Evolutionary conservation across 35 echinoderm and acorn worm species (phyloP).

Genomic region (Antedon bifida): DNA sequence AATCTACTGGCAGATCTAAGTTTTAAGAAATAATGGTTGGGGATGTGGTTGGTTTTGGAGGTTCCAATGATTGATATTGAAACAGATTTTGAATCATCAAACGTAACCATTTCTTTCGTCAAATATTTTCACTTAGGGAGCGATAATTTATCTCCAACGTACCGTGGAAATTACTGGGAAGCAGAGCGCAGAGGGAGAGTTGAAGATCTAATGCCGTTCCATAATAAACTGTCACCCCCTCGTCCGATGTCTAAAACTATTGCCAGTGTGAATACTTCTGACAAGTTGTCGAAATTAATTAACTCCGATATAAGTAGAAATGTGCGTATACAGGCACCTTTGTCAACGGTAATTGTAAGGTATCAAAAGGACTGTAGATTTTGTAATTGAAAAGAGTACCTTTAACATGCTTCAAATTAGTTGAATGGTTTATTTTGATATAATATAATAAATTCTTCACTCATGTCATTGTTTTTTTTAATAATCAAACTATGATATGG

Average conservation of each 20-base stretch:
- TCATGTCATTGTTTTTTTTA: no score
- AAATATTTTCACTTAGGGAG: background rate
- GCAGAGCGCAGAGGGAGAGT: conserved; percentile 9
- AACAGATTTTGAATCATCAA: no score
- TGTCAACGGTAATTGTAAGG: conserved; percentile 22
- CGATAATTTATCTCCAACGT: background rate
- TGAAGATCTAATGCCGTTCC: conserved; percentile 8
- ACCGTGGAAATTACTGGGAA: conserved; percentile 11
- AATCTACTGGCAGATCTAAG: no score
- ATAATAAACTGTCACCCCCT: conserved; percentile 17
- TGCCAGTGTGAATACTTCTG: conserved; percentile 1
- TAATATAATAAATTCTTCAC: background rate
- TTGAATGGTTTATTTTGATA: background rate
- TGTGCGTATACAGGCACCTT: conserved; percentile 11
- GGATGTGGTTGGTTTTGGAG: no score
- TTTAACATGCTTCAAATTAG: no score
- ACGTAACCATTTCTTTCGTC: no score
- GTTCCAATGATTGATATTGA: no score
- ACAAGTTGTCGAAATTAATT: conserved; percentile 20
- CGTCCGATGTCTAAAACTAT: conserved; percentile 10
- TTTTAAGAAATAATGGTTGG: no score
- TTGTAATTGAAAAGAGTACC: background rate
- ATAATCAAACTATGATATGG: no score
- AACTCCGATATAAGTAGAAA: conserved; percentile 16
- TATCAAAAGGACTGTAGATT: background rate